Conservation (phyloP, 2,888 invertebrate genomes). For the Deilephila elpenor region DNA sequence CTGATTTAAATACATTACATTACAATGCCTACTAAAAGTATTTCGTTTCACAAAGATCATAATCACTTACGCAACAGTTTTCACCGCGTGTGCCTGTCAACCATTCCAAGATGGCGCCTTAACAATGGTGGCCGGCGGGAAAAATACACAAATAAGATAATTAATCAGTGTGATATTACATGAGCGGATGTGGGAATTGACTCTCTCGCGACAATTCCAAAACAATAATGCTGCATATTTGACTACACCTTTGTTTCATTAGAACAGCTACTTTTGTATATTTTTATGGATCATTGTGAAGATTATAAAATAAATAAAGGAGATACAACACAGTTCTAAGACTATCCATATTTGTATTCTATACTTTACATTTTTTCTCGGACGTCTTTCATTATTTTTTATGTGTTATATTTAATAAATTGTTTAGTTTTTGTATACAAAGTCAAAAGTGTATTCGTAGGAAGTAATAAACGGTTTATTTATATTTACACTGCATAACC, state of each 20-base stretch:
- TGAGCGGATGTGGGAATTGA: conserved; percentile 63
- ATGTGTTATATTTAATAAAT: too few relatives aligned
- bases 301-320: neutral
- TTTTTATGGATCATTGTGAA: neutral
- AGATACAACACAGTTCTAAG: too few relatives aligned
- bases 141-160: conserved; percentile 60
- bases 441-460: too few relatives aligned
- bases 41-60: conserved; percentile 44
- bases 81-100: conserved; percentile 56
- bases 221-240: conserved; percentile 3
- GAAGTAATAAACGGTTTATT: neutral
- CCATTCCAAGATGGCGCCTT: conserved; percentile 44
- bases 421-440: too few relatives aligned
- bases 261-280: neutral
- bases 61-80: conserved; percentile 66
- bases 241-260: conserved; percentile 13
- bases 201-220: conserved; percentile 17
- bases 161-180: conserved; percentile 63
- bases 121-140: conserved; percentile 54
- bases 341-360: too few relatives aligned
- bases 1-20: conserved; percentile 21
- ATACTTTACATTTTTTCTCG: too few relatives aligned
- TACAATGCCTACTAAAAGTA: conserved; percentile 12
- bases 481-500: neutral
- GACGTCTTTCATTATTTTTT: too few relatives aligned